Conservation (phyloP, 2,797 vertebrate genomes). For the Vespertilio murinus region DNA sequence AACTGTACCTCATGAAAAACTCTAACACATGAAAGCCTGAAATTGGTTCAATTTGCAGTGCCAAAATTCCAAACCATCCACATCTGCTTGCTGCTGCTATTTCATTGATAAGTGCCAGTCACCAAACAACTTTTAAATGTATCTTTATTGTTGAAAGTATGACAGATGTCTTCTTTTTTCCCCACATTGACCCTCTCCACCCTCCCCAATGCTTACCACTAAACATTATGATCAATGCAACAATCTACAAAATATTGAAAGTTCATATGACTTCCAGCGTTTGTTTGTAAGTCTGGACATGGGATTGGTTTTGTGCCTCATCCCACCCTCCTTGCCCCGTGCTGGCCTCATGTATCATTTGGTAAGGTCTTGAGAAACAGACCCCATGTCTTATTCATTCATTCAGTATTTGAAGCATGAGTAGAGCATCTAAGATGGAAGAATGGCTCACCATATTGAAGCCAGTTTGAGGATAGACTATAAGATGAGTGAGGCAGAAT, state of each 20-base stretch:
- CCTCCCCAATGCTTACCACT: background rate
- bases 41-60: background rate
- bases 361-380: background rate
- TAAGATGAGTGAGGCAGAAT: background rate
- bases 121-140: background rate
- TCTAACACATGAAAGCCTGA: background rate
- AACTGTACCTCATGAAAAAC: background rate
- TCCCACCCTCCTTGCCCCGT: fast-evolving
- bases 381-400: background rate
- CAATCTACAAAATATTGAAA: background rate
- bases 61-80: background rate
- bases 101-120: background rate
- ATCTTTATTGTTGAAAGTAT: background rate
- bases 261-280: background rate
- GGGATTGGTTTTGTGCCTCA: background rate
- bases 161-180: too few species aligned
- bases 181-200: background rate
- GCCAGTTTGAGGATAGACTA: background rate
- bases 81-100: background rate
- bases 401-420: background rate
- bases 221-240: background rate
- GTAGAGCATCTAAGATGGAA: background rate
- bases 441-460: background rate
- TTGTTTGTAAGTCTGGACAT: background rate
- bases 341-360: background rate